Conservation (phyloP, 1,140 invertebrate species). For the Cecropterus lyciades region DNA sequence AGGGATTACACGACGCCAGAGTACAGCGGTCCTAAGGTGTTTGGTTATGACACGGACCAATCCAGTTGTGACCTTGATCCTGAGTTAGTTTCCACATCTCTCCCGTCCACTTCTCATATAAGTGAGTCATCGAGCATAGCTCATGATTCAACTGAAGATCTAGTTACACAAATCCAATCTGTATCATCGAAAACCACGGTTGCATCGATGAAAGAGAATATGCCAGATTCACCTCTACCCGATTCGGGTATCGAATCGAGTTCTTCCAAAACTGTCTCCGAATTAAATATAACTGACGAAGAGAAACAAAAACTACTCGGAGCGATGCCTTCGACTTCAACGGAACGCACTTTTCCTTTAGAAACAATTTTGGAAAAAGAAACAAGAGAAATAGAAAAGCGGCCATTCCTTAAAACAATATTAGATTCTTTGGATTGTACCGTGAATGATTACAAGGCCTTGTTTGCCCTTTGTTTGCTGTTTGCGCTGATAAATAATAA, state of each 20-base stretch:
- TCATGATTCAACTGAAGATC: conserved; percentile 83
- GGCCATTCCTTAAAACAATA: conserved; percentile 95
- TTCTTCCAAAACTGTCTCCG: conserved; percentile 63
- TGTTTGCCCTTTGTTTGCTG: conserved; percentile 96
- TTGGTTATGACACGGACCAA: conserved; percentile 76
- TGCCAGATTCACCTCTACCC: conserved; percentile 80
- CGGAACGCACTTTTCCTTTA: conserved; percentile 48
- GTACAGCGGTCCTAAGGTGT: conserved; percentile 63
- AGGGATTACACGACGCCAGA: conserved; percentile 77
- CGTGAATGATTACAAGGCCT: conserved; percentile 97
- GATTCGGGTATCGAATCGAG: conserved; percentile 78
- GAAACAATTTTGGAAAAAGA: conserved; percentile 73
- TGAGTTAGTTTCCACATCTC: conserved; percentile 77
- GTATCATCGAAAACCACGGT: conserved; percentile 46
- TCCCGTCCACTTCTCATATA: conserved; percentile 81
- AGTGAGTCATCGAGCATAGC: conserved; percentile 79
- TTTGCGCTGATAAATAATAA: conserved; percentile 97
- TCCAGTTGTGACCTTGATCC: conserved; percentile 82
- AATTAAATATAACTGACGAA: conserved; percentile 93
- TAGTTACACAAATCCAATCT: conserved; percentile 71
- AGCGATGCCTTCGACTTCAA: conserved; percentile 71
- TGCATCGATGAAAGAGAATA: conserved; percentile 59
- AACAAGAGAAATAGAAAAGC: conserved; percentile 83
- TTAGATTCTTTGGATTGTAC: conserved; percentile 92
- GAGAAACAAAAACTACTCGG: conserved; percentile 92